Base-by-base conservation (phyloP, 2,797 vertebrate species). In the Malurus splendens region DNA sequence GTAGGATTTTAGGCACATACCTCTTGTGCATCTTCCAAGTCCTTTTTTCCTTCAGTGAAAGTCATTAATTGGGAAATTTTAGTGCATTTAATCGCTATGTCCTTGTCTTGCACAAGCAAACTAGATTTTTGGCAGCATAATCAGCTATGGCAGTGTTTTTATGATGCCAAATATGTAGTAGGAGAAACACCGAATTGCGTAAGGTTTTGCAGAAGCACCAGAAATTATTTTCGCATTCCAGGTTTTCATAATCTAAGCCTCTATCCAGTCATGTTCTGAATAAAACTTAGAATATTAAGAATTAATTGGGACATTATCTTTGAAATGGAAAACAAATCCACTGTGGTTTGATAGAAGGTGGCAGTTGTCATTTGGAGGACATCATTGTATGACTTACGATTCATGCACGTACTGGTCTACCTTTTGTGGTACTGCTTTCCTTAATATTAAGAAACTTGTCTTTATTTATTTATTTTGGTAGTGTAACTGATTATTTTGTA, bases 81-180 rank as follows among this genome's bases (percentile, higher is more conserved):
- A 52, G n/a, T 23, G 1, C 27, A 51, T 14, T 19, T 30, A 38
- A 14, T 5, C 72, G 32, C 1, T 12, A 5, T 6, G 8, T 80
- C 23, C 30, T 61, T 57, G 14, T 18, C 42, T 83, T 45, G 17
- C 45, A 17, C 7, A 14, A 39, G 11, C 32, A 81, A 14, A 33
- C 30, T 24, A 0, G 0, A 2, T 67, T 73, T 68, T 44, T 17
- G 15, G 42, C 19, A 20, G 7, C 41, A 3, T 39, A 24, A 22
- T 42, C 10, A 32, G 23, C 22, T 6, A 0, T 14, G 39, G 20
- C 16, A 8, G 7, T 14, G 20, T 64, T 64, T 71, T 54, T 19
- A 8, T 61, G 22, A 13, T 57, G 27, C 33, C 57, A 66, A 3
- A 62, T 41, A 9, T 2, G 4, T 41, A 22, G 12, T 9, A 60